Conservation (phyloP, 2,797 vertebrate species). For the Tenualosa ilisha region DNA sequence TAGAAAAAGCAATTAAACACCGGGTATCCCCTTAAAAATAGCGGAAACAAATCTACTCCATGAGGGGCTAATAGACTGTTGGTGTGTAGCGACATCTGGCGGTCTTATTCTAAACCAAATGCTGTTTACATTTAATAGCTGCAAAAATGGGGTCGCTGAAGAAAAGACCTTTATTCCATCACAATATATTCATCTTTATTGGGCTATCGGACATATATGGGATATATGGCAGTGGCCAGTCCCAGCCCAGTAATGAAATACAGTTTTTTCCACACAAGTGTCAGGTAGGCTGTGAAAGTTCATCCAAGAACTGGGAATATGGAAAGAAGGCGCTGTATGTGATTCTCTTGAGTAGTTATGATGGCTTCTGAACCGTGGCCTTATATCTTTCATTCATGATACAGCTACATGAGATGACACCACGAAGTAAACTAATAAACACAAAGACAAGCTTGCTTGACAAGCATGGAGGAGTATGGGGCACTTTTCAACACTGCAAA, state of each 20-base stretch:
- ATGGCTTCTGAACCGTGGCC: not conserved
- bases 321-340: not conserved
- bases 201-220: not conserved
- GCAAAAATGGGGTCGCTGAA: not conserved
- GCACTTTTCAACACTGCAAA: too few relatives aligned
- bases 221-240: too few relatives aligned
- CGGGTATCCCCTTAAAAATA: not conserved
- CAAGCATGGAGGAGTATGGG: too few relatives aligned
- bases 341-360: not conserved
- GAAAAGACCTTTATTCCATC: not conserved
- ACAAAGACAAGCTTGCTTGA: too few relatives aligned
- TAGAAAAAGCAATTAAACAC: not conserved
- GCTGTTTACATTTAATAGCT: not conserved
- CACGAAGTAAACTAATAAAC: not conserved
- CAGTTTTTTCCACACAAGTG: too few relatives aligned
- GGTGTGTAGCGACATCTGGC: constrained; percentile 4
- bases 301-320: not conserved
- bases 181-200: not conserved
- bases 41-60: not conserved
- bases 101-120: not conserved
- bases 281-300: not conserved
- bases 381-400: not conserved
- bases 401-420: not conserved
- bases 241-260: too few relatives aligned
- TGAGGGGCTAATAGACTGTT: too few relatives aligned